These are phyloP conservation scores for Lasius platythorax DNA, from an alignment of 2,888 invertebrate genomes.

Conservation along the genomic window DNA sequence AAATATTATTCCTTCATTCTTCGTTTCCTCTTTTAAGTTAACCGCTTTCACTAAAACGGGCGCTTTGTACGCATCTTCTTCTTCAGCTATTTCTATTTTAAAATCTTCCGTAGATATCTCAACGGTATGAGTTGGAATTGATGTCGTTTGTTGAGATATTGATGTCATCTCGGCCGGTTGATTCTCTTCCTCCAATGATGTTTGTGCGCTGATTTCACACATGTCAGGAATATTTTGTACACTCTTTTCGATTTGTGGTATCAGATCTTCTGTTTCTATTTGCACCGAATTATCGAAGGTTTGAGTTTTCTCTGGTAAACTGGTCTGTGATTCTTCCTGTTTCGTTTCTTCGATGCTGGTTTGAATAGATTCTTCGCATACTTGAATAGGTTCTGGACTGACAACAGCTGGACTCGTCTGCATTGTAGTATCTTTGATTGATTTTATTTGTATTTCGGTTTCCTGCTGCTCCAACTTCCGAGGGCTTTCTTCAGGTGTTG, in stretches of 20 bases:
- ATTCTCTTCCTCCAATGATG: slow-evolving; percentile 48
- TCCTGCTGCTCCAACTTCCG: slow-evolving; percentile 64
- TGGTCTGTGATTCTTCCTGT: slow-evolving; percentile 77
- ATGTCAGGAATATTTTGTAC: slow-evolving; percentile 81
- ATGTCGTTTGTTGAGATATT: slow-evolving; percentile 53
- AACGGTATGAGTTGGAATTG: not conserved
- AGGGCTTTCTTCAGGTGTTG: slow-evolving; percentile 75
- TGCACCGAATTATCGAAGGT: slow-evolving; percentile 79
- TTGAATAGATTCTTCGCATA: slow-evolving; percentile 71
- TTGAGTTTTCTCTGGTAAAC: slow-evolving; percentile 75
- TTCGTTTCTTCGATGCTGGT: slow-evolving; percentile 82
- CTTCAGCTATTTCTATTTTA: not conserved
- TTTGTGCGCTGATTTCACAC: slow-evolving; percentile 76
- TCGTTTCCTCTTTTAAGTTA: slow-evolving; percentile 31
- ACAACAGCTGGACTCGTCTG: slow-evolving; percentile 78
- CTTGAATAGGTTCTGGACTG: slow-evolving; percentile 59
- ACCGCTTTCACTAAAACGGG: not conserved
- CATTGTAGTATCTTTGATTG: slow-evolving; percentile 58
- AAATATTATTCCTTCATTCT: slow-evolving; percentile 29
- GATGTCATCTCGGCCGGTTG: slow-evolving; percentile 40
- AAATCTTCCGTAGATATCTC: not conserved
- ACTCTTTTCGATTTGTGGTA: slow-evolving; percentile 81
- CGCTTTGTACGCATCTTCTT: not conserved
- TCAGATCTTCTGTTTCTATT: slow-evolving; percentile 75
- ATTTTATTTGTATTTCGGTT: slow-evolving; percentile 63